Evolutionary conservation across 2,797 vertebrate species (phyloP), one percentile per base, ranked within the genome.

Genomic region (Esox lucius): DNA sequence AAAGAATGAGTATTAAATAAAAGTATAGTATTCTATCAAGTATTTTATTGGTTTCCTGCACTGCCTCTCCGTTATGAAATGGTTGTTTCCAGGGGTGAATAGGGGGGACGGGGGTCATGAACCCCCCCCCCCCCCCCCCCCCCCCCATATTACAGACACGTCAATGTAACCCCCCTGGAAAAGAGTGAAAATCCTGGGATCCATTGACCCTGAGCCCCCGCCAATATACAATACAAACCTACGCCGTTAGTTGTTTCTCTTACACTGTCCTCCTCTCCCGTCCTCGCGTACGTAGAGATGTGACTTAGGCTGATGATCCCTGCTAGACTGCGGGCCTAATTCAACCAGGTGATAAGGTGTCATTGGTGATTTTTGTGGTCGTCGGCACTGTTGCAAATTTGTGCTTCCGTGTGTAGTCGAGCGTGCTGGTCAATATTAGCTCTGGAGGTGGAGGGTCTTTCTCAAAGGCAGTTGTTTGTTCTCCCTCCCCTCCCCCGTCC

Each of bases 351-450:
- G 92, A 94, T 94, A 92, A 93, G 89, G 28, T 89, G 88, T 91
- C 85, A 83, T 87, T 88, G 87, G 83, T 78, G 83, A 86, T 89
- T 93, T 92, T 86, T 91, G 78, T 77, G 19, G 66, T 17, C n/a
- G 73, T 89, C 75, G 88, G 87, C 87, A 91, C 88, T 88, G 86
- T 90, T 80, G 84, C 86, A 86, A 87, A 91, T 91, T 86, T 78
- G 79, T 84, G 83, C 83, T 77, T 81, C 84, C 75, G 81, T 83
- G 80, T 87, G 86, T 88, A 71, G 78, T 82, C 46, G 49, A 80
- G 85, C 68, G 8, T 39, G 67, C 84, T 76, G 87, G 91, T 93
- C 90, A 94, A 94, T 94, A 93, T 94, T 94, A 88, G 88, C 88
- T 91, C 85, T 88, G 85, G 78, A 85, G 85, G 74, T 74, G 33